These are phyloP conservation scores for Fragum fragum DNA, from an alignment of 2,888 invertebrate genomes.

Conservation along the genomic window DNA sequence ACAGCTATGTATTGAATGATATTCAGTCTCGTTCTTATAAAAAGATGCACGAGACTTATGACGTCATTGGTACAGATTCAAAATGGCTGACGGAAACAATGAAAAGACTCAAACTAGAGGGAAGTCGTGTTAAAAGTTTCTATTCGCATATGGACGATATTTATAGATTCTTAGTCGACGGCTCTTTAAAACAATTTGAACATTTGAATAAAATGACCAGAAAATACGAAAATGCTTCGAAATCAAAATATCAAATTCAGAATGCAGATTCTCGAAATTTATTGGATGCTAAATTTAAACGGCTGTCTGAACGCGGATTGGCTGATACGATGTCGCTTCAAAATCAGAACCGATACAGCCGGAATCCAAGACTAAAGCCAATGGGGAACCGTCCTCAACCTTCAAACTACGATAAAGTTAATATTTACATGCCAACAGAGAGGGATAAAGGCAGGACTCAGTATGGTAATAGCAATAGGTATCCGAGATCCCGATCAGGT, in stretches of 20 bases:
- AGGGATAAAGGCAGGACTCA: not conserved
- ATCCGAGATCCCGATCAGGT: conserved; percentile 15
- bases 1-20: conserved; percentile 43
- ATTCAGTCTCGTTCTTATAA: conserved; percentile 46
- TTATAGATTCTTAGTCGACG: conserved; percentile 19
- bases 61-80: conserved; percentile 20
- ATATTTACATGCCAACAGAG: conserved; percentile 19
- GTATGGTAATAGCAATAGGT: not conserved
- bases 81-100: conserved; percentile 24
- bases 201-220: conserved; percentile 10
- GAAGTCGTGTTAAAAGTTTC: conserved; percentile 5
- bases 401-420: conserved; percentile 1
- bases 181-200: conserved; percentile 23
- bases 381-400: not conserved
- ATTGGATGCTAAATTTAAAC: conserved; percentile 32
- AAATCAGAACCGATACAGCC: not conserved
- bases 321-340: conserved; percentile 16
- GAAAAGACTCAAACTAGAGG: conserved; percentile 13
- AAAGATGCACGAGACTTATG: conserved; percentile 48
- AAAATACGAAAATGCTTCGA: conserved; percentile 22
- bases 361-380: conserved; percentile 12
- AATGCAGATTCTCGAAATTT: not conserved
- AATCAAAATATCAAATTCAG: conserved; percentile 4
- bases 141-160: conserved; percentile 22
- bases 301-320: conserved; percentile 21